Evolutionary conservation across 2,888 invertebrate genomes (phyloP), one percentile per base, ranked within the genome.

Genomic region (Troides aeacus): DNA sequence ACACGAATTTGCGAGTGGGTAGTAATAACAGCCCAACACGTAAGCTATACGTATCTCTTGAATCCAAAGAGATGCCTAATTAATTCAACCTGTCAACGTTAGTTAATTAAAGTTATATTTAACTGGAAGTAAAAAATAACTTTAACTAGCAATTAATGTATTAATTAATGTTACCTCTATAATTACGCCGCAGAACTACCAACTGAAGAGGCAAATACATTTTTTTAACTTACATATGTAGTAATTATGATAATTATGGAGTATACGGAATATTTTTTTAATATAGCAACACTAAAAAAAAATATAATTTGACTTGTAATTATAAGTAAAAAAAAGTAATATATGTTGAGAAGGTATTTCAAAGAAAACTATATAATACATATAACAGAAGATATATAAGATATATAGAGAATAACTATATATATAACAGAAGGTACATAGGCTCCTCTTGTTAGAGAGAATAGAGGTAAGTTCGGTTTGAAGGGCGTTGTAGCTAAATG

Each of bases 211-310:
- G 39, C 39, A 10, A 39, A 10, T 39, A 39, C 39, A 39, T 39
- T 64, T 68, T 7, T 53, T n/a, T n/a, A 46, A 62, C 17, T n/a
- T 65, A 58, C 58, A 7, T 21, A 62, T 62, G 18, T 23, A 18
- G 57, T 69, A 69, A 65, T 69, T 62, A 69, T 42, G 10, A 46
- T 46, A 63, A 59, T 68, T 68, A 59, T 21, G 17, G n/a, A 23
- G 21, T 64, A 53, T 59, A 23, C 15, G 23, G 6, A 30, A 30
- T 30, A 59, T 17, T 36, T 59, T 18, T 61, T 36, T n/a, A 8
- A 30, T 18, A n/a, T 61, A 10, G 10, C 36, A 61, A n/a, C n/a
- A 61, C 36, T 39, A n/a, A 21, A 21, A 39, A 61, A 18, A 36
- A n/a, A 21, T 61, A 39, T 61, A 39, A 61, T 61, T 39, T 36